These are phyloP conservation scores for Ciconia nigra DNA, from an alignment of 2,797 vertebrate species.

Conservation along the genomic window DNA sequence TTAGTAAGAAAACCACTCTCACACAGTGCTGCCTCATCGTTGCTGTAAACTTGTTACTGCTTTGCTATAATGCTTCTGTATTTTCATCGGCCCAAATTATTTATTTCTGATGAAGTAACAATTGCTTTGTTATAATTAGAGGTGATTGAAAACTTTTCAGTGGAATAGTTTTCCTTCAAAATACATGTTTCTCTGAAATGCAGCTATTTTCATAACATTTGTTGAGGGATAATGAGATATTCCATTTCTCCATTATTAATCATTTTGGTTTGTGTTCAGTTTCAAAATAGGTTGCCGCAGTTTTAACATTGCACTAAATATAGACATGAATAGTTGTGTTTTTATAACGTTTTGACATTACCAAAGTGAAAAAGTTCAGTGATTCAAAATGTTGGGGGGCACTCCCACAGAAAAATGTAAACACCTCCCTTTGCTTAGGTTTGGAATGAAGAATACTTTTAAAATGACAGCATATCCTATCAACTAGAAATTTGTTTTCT, in stretches of 20 bases:
- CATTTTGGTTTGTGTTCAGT: background rate
- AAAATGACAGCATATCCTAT: background rate
- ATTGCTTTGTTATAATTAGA: background rate
- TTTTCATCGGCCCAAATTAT: background rate
- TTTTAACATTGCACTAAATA: background rate
- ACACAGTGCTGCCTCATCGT: background rate
- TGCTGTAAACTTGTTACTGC: background rate
- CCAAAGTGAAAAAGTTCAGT: background rate
- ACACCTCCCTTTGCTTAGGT: background rate
- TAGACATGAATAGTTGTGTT: background rate
- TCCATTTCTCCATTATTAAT: background rate
- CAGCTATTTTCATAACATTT: background rate
- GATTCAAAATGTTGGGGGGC: background rate
- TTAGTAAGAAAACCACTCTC: background rate
- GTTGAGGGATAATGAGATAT: background rate
- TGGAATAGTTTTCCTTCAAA: slow-evolving; percentile 31
- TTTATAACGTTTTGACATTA: background rate
- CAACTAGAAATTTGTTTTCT: background rate
- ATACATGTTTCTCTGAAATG: background rate
- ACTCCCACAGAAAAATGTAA: background rate
- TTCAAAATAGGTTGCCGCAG: background rate
- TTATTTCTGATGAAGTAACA: background rate
- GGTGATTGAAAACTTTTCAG: slow-evolving; percentile 39
- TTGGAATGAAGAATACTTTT: background rate
- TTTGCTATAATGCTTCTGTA: background rate